phyloP scores from a whole-genome alignment of 1,140 invertebrate species.

The Drosophila persimilis region DNA sequence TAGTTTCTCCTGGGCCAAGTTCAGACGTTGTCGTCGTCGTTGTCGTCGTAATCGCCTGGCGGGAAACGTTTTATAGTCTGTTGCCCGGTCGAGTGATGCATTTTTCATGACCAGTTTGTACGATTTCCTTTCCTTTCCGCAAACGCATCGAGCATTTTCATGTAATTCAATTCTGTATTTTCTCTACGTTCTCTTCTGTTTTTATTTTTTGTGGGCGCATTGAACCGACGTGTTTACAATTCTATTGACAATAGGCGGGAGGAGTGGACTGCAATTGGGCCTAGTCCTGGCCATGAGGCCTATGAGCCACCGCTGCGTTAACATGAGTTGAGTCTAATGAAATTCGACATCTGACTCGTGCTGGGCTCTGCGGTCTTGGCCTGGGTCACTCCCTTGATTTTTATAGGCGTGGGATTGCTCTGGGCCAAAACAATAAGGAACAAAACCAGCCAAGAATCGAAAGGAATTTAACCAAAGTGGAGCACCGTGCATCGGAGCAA shows the following conservation, averaged over 20 bases:
- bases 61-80: constrained; percentile 64
- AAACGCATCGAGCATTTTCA: constrained; percentile 75
- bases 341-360: constrained; percentile 81
- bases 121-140: constrained; percentile 67
- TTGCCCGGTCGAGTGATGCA: constrained; percentile 61
- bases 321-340: constrained; percentile 70
- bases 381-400: constrained; percentile 28
- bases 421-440: constrained; percentile 49
- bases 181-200: constrained; percentile 1
- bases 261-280: constrained; percentile 10
- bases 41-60: constrained; percentile 57
- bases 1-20: constrained; percentile 39
- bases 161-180: constrained; percentile 74
- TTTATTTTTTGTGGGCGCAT: constrained; percentile 43
- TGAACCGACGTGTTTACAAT: constrained; percentile 68
- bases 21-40: constrained; percentile 40
- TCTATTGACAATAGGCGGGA: constrained; percentile 61
- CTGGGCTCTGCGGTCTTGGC: constrained; percentile 26
- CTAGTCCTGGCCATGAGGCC: constrained; percentile 10
- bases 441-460: constrained; percentile 10
- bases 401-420: constrained; percentile 79
- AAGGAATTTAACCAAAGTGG: constrained; percentile 21
- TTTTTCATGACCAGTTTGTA: constrained; percentile 82
- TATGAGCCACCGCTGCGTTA: constrained; percentile 62
- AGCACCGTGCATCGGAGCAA: constrained; percentile 1